Evolutionary conservation across 2,797 vertebrate genomes (phyloP).

Genomic region (Phoebastria nigripes): DNA sequence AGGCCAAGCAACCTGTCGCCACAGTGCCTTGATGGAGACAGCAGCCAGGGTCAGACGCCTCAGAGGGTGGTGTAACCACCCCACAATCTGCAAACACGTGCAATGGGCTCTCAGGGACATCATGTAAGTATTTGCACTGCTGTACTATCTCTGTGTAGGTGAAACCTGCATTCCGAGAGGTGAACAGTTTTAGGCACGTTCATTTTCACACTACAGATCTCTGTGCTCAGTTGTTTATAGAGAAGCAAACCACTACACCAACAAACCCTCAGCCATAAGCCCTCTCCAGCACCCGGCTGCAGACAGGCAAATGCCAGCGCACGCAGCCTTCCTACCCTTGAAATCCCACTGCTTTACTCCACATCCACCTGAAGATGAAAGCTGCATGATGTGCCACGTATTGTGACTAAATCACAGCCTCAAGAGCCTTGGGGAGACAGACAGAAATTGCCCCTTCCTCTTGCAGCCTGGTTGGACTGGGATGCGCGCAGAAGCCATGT

Average conservation of each 20-base stretch:
- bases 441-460: background rate
- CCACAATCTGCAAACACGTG: background rate
- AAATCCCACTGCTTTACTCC: background rate
- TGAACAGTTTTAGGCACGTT: no score
- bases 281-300: background rate
- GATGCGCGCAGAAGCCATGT: fast-evolving
- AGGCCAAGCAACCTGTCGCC: no score
- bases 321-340: background rate
- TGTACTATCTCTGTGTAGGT: fast-evolving
- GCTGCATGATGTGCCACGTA: no score
- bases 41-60: background rate
- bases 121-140: background rate
- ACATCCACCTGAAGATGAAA: background rate
- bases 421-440: background rate
- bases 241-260: background rate
- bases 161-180: background rate
- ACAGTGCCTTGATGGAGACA: background rate
- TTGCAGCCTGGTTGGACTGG: fast-evolving
- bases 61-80: background rate
- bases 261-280: background rate
- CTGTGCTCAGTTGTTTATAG: background rate
- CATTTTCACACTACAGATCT: background rate
- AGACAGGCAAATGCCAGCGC: fast-evolving
- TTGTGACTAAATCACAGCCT: background rate
- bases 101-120: background rate